Percentiles rank a stretch among this genome's conserved stretches.
phyloP scores from a whole-genome alignment of 2,888 invertebrate genomes.

The Protonemura montana region DNA sequence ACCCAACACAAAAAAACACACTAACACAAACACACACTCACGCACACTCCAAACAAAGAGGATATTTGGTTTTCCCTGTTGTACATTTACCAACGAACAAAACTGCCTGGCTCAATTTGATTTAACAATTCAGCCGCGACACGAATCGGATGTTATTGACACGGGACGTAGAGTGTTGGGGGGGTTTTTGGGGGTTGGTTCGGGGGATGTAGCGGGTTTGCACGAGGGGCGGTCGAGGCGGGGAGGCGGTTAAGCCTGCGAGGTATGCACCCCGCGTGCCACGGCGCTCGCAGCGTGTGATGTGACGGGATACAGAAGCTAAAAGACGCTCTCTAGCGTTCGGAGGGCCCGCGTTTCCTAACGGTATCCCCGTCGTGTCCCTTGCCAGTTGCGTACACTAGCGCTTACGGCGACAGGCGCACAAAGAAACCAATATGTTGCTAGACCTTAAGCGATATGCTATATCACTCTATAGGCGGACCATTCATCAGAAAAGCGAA shows the following conservation, averaged over 20 bases:
- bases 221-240: neutral
- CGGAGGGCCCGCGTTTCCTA: neutral
- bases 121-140: neutral
- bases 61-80: neutral
- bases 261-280: conserved; percentile 29
- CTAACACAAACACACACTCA: too few relatives aligned
- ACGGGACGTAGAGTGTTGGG: conserved; percentile 18
- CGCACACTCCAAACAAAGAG: neutral
- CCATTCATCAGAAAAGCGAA: neutral
- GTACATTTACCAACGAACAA: neutral
- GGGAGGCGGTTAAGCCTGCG: neutral
- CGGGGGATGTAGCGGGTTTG: conserved; percentile 7
- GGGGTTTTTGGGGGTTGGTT: neutral
- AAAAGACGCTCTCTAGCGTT: neutral
- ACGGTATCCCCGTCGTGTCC: neutral
- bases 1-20: neutral
- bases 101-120: conserved; percentile 5
- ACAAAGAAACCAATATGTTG: conserved; percentile 27
- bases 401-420: neutral
- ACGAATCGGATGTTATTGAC: conserved; percentile 12
- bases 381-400: neutral
- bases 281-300: conserved; percentile 15
- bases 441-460: neutral
- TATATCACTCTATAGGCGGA: neutral
- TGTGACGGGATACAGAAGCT: conserved; percentile 22